A percentile compares a stretch with the other conserved stretches of the same genome.
Conservation (phyloP, 2,888 invertebrate species). For the Piscicola geometra region DNA sequence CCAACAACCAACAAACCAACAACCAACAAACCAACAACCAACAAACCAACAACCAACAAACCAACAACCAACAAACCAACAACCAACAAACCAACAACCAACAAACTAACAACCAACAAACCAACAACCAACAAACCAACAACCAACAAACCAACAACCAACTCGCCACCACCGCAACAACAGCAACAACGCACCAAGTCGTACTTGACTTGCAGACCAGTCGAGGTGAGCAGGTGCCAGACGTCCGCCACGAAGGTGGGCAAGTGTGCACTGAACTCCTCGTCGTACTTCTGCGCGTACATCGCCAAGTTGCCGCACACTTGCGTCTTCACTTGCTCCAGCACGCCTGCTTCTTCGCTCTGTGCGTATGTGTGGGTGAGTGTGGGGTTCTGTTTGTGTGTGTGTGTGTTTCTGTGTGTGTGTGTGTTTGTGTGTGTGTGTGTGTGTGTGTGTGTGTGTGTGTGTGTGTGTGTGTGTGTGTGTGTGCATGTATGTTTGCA, state of each 20-base stretch:
- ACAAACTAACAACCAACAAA: neutral
- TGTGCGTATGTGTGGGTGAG: too few relatives aligned
- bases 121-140: neutral
- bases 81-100: neutral
- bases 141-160: neutral
- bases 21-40: neutral
- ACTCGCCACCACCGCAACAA: neutral
- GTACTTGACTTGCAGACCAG: slow-evolving; percentile 79
- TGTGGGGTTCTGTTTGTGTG: too few relatives aligned
- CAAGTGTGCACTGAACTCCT: slow-evolving; percentile 86
- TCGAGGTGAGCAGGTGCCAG: slow-evolving; percentile 81
- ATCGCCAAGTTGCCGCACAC: slow-evolving; percentile 88
- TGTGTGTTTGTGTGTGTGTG: too few relatives aligned
- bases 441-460: too few relatives aligned
- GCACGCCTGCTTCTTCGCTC: slow-evolving; percentile 80
- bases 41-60: too few relatives aligned
- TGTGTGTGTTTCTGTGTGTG: too few relatives aligned
- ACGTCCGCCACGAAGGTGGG: slow-evolving; percentile 87
- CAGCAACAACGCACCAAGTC: slow-evolving; percentile 67
- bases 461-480: neutral
- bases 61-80: neutral
- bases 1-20: neutral
- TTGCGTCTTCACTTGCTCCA: slow-evolving; percentile 87
- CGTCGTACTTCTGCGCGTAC: slow-evolving; percentile 95
- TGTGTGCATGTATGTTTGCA: too few relatives aligned